A percentile compares a stretch with the other conserved stretches of the same genome.
Conservation (phyloP, 2,113 vertebrate species). For the Trichechus manatus region DNA sequence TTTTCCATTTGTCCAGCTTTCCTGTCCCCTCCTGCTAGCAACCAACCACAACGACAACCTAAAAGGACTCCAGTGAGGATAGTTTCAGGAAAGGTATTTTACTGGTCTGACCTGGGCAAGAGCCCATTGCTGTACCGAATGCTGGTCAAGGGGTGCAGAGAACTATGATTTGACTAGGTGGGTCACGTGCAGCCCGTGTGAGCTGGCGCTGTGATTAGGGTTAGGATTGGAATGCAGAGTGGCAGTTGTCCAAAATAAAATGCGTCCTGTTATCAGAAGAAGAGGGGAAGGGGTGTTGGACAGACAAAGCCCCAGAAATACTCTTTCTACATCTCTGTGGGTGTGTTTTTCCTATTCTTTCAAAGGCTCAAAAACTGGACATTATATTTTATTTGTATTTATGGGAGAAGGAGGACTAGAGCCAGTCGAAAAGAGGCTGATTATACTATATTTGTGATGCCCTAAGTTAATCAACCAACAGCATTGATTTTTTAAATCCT, state of each 20-base stretch:
- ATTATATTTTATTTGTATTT: neutral
- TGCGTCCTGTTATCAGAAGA: neutral
- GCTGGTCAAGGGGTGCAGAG: fast-evolving
- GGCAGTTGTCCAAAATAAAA: neutral
- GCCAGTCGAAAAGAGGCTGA: neutral
- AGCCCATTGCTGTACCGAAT: neutral
- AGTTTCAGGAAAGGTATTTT: neutral
- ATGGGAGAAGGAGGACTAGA: neutral
- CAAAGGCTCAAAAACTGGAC: neutral
- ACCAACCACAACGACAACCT: too few relatives aligned
- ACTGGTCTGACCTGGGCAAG: neutral
- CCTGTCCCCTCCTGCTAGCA: too few relatives aligned
- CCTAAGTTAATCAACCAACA: neutral
- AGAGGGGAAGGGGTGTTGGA: neutral
- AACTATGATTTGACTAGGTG: neutral
- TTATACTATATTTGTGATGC: neutral
- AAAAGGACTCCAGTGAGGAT: neutral
- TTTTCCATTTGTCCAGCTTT: too few relatives aligned
- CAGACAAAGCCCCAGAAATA: neutral
- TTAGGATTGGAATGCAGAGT: neutral
- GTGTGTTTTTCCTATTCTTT: neutral
- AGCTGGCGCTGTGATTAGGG: neutral
- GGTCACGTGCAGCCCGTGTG: neutral
- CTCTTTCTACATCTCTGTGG: neutral
- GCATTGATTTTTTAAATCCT: neutral